These are phyloP conservation scores for Pristionchus entomophagus DNA, from an alignment of 2,888 invertebrate genomes.

Conservation along the genomic window DNA sequence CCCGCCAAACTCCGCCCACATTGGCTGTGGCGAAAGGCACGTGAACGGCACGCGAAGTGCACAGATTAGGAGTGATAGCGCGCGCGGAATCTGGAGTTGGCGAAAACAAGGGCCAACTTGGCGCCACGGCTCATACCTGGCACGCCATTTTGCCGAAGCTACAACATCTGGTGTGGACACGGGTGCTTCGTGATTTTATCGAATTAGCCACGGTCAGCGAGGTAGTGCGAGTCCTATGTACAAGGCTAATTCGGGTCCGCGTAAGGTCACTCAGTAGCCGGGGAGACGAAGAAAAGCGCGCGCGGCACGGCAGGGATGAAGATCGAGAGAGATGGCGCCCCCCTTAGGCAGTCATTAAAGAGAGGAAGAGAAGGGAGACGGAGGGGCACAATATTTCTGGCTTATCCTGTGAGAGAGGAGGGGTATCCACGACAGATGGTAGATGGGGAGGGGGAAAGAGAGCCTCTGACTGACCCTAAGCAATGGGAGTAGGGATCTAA, in stretches of 20 bases:
- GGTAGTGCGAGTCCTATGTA: too few species aligned
- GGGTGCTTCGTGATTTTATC: neutral
- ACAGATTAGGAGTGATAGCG: neutral
- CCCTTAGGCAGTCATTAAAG: slow-evolving; percentile 40
- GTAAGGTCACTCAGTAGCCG: neutral
- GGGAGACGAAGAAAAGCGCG: neutral
- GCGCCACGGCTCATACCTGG: neutral
- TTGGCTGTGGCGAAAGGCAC: slow-evolving; percentile 12
- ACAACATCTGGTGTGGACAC: neutral
- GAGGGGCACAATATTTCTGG: slow-evolving; percentile 31
- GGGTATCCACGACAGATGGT: slow-evolving; percentile 43
- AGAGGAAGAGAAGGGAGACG: neutral
- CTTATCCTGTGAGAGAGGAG: slow-evolving; percentile 46
- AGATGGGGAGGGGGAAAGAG: neutral
- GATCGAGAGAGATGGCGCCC: neutral
- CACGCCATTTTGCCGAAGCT: neutral
- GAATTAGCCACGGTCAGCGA: slow-evolving; percentile 39
- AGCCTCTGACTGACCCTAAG: neutral
- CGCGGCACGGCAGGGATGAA: too few species aligned
- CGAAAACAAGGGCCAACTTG: neutral
- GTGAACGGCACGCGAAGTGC: slow-evolving; percentile 14
- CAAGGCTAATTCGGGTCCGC: slow-evolving; percentile 23
- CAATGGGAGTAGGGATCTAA: slow-evolving; percentile 12
- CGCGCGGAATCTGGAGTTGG: neutral
- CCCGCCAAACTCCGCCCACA: neutral